Conservation (phyloP, 2,797 vertebrate species). For the Siniperca obscura region DNA sequence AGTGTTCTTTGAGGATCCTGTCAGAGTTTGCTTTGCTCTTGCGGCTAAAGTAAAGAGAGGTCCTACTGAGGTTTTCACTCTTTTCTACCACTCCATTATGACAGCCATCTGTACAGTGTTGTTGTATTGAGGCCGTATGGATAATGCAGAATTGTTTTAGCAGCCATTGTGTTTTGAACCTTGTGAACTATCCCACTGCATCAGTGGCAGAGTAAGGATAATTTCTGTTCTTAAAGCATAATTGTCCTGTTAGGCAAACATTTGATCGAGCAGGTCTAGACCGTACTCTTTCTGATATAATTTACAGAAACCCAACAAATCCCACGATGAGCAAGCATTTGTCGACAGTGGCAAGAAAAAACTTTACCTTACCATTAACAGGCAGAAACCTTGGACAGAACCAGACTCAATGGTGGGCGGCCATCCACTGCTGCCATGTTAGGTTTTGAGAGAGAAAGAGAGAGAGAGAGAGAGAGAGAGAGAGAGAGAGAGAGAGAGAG, state of each 20-base stretch:
- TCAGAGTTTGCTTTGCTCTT: constrained; percentile 14
- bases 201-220: constrained; percentile 3
- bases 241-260: constrained; percentile 6
- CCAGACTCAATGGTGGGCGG: no score
- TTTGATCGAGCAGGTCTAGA: neutral
- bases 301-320: no score
- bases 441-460: no score
- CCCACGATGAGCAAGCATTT: no score
- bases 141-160: neutral
- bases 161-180: neutral
- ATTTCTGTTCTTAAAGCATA: constrained; percentile 5
- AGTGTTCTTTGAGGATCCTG: constrained; percentile 32
- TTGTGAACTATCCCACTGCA: neutral
- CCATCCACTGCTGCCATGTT: no score
- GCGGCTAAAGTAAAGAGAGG: constrained; percentile 27
- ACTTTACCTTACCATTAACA: no score
- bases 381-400: no score
- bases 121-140: neutral
- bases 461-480: no score
- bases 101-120: neutral
- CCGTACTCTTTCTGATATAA: no score
- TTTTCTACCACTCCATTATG: neutral
- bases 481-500: no score
- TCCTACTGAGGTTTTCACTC: constrained; percentile 5
- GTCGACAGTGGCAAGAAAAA: no score